Evolutionary conservation across 1,140 invertebrate species (phyloP).

Genomic region (Thalassaphorura encarpata): DNA sequence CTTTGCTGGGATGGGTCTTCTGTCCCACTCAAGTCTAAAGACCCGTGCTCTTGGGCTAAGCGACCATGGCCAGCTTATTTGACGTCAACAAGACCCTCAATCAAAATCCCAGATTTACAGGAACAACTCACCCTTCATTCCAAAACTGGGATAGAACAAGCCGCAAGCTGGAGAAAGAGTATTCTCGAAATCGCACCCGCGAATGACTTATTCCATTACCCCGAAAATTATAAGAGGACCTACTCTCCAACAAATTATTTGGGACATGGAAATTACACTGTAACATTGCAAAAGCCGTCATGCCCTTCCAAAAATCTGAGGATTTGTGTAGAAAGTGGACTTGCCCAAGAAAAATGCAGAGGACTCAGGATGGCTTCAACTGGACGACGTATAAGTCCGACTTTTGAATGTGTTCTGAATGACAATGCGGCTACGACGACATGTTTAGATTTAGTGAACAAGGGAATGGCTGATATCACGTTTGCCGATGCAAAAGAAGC

Average conservation of each 20-base stretch:
- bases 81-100: slow-evolving; percentile 23
- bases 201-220: slow-evolving; percentile 26
- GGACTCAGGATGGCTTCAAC: slow-evolving; percentile 8
- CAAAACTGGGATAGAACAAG: not conserved
- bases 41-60: slow-evolving; percentile 28
- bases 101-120: slow-evolving; percentile 19
- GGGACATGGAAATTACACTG: slow-evolving; percentile 28
- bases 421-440: slow-evolving; percentile 23
- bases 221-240: slow-evolving; percentile 15
- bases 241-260: slow-evolving; percentile 29
- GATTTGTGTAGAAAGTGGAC: slow-evolving; percentile 25
- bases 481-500: slow-evolving; percentile 26
- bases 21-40: slow-evolving; percentile 35
- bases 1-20: slow-evolving; percentile 58
- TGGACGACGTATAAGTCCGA: slow-evolving; percentile 25
- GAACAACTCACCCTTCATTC: slow-evolving; percentile 26
- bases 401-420: slow-evolving; percentile 25
- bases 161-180: slow-evolving; percentile 15
- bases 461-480: slow-evolving; percentile 27
- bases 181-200: slow-evolving; percentile 23
- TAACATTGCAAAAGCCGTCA: slow-evolving; percentile 28
- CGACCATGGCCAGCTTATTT: slow-evolving; percentile 29
- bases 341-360: slow-evolving; percentile 27
- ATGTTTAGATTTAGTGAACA: slow-evolving; percentile 26
- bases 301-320: slow-evolving; percentile 21